Base-by-base conservation (phyloP, 1,140 invertebrate species). In the Choristoneura fumiferana region DNA sequence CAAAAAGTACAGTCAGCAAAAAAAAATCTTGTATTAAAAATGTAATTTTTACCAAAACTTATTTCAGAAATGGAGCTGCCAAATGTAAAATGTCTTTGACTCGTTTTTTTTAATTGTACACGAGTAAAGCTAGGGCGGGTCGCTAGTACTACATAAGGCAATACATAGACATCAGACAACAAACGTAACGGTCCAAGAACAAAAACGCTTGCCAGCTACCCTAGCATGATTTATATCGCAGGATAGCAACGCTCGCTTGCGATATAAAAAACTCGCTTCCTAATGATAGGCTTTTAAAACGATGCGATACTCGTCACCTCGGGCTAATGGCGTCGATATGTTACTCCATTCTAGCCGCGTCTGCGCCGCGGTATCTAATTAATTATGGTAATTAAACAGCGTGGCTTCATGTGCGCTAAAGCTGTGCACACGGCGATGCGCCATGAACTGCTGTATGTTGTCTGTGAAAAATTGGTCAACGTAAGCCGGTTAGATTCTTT, bases 311-410 rank as follows among this genome's bases (percentile, higher is more conserved):
- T 79, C 81, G 81, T 83, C 83, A 81, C 80, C 71, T 76, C 73
- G 57, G 52, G 62, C 64, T 84, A 84, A 84, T 84, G 76, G 72
- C 76, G 69, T 78, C 78, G 76, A 87, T 87, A 86, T 78, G 83
- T 86, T 82, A 78, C 80, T 76, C 81, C 60, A 85, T 87, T 87
- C 83, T 84, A 65, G 63, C 69, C 78, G 76, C 76, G 84, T 84
- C 81, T 75, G 69, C 74, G 70, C 75, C 60, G 67, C 72, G 71
- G 76, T 76, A 76, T 83, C 81, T 85, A 84, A 88, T 88, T 88
- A 84, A 86, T 88, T 88, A 84, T 82, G 76, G 81, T 84, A 88
- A 88, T 88, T 87, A 87, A 87, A 85, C 78, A 79, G 71, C 22
- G 43, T 49, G n/a, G 18, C 65, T 67, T 68, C 71, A 72, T 73